These are phyloP conservation scores for Nemotelus nigrinus DNA, from an alignment of 2,888 invertebrate genomes.

Conservation along the genomic window DNA sequence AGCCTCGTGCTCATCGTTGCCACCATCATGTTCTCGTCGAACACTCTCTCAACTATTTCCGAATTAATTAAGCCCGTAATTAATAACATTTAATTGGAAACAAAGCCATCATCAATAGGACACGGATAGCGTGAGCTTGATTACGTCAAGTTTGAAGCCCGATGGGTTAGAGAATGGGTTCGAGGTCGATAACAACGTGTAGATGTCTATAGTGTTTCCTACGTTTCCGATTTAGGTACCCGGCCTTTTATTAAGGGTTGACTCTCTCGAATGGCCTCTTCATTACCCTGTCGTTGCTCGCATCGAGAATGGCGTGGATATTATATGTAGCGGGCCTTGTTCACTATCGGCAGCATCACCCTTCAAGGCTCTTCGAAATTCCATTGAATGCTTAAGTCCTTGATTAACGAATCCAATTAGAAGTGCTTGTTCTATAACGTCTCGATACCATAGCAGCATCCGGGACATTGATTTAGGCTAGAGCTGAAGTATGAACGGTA, in stretches of 20 bases:
- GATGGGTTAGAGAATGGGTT: too few relatives aligned
- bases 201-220: too few relatives aligned
- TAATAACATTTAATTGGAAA: constrained; percentile 49
- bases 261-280: constrained; percentile 10
- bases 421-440: constrained; percentile 54
- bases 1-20: background rate
- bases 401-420: constrained; percentile 58
- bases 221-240: background rate
- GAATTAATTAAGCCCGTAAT: constrained; percentile 42
- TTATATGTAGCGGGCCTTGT: background rate
- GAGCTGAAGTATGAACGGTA: background rate
- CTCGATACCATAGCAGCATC: constrained; percentile 48
- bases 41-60: constrained; percentile 24
- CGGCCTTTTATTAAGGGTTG: background rate
- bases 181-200: too few relatives aligned
- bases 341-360: background rate
- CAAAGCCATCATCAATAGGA: constrained; percentile 46
- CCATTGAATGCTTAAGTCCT: constrained; percentile 57
- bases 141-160: background rate
- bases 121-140: constrained; percentile 35
- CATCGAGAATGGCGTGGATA: too few relatives aligned
- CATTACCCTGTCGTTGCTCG: constrained; percentile 3
- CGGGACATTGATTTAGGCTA: constrained; percentile 15
- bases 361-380: constrained; percentile 10
- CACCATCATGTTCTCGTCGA: background rate